Evolutionary conservation across 1,140 invertebrate genomes (phyloP), one percentile per base, ranked within the genome.

Genomic region (Diplogasteroides magnus): DNA sequence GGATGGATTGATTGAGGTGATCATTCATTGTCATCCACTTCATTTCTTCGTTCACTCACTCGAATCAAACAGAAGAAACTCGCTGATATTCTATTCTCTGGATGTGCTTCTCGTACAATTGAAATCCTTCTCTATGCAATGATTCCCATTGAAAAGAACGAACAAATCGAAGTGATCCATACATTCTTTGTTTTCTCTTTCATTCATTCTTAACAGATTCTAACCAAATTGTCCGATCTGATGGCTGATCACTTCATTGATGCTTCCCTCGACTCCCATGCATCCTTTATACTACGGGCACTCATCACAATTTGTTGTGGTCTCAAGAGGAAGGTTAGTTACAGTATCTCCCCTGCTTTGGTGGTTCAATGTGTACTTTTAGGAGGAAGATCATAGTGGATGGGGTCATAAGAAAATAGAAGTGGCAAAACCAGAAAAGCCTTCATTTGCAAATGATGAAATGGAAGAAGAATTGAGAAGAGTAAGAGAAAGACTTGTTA

Each of bases 291-390:
- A 2, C 48, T 67, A n/a, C 23, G 70, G 57, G 67, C 64, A 3
- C 37, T 72, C 19, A 29, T 60, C n/a, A 71, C 55, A 58, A 68
- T 72, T 1, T 67, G 58, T 26, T 72, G 70, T 59, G 70, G 70
- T 55, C 27, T 72, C 37, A 19, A 19, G 19, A 19, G 6, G 37
- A 48, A 19, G 37, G 6, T 48, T 48, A 11, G 37, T 48, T 6
- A 48, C 6, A 48, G 19, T 48, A 48, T 48, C 6, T 48, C 19
- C 6, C 19, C 37, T 19, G 6, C 19, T 48, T 48, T 48, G 19
- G 19, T 48, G 37, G 19, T 48, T 48, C 19, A 48, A 11, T 48
- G 6, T 48, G 6, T 48, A 48, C n/a, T n/a, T n/a, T n/a, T n/a
- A n/a, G n/a, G n/a, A 48, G 37, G 6, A 48, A 11, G 37, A 48